Evolutionary conservation across 2,113 vertebrate species (phyloP), one percentile per base, ranked within the genome.

Genomic region (Oncorhynchus gorbuscha): DNA sequence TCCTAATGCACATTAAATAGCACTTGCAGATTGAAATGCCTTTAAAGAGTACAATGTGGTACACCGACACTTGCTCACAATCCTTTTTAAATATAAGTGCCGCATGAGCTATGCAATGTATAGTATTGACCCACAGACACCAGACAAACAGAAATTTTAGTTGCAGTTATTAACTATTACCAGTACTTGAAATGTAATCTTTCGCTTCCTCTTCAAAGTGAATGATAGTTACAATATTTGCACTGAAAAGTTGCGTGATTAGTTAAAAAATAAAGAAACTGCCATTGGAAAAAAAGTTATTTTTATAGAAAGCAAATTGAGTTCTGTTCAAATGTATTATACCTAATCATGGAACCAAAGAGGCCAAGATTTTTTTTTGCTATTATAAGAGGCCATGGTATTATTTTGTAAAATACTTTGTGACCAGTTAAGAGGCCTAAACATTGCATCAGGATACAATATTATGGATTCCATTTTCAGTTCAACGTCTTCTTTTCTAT

Each of bases 301-400:
- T 99, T 98, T 98, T 98, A 95, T 98, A 97, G 94, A 95, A 18
- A 94, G 91, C 93, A 91, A 95, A 93, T 91, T 90, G 92, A 95
- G 95, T 93, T 95, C 93, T 94, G 95, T 95, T 95, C 80, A 91
- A 94, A 95, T 96, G 95, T 96, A 95, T 96, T 94, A 94, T 95
- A 96, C 94, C 88, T 93, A 95, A 95, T 95, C 93, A 95, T 95
- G 95, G 95, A 97, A 99, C 97, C 97, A 98, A 99, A 99, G 97
- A 99, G 95, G 96, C 95, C 95, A 94, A 92, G 88, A 79, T 72
- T 93, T 93, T 18, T 4, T 51, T 51, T 95, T 94, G 94, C 94
- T 94, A 90, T 94, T 93, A 93, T 94, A 91, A 91, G 94, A 89
- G 88, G 93, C 93, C 92, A 82, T 93, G 88, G 55, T 83, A 81